phyloP scores from a whole-genome alignment of 2,888 invertebrate species.

The Caenorhabditis sp. region DNA sequence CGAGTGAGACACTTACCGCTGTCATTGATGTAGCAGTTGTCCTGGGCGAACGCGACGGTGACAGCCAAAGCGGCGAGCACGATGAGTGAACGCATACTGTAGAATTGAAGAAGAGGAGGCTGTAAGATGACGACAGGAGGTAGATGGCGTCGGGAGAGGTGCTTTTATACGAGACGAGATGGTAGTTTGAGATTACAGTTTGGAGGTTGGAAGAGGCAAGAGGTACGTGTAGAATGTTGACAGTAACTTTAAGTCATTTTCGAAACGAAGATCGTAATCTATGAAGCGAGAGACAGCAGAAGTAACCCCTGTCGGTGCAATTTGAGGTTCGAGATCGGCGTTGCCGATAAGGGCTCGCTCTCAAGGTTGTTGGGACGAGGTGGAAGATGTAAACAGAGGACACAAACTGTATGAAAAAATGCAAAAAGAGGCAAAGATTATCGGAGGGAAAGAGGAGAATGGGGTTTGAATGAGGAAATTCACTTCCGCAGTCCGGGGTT shows the following conservation, averaged over 20 bases:
- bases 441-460: neutral
- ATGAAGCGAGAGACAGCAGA: neutral
- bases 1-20: conserved; percentile 72
- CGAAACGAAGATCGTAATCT: conserved; percentile 21
- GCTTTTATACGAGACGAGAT: conserved; percentile 22
- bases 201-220: neutral
- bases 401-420: conserved; percentile 15
- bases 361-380: conserved; percentile 30
- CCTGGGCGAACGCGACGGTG: conserved; percentile 68
- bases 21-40: conserved; percentile 81
- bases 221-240: conserved; percentile 25
- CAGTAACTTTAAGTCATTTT: conserved; percentile 29
- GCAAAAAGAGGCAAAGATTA: neutral
- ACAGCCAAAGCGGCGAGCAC: conserved; percentile 59
- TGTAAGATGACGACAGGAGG: conserved; percentile 8
- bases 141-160: neutral
- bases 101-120: neutral
- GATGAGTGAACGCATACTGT: conserved; percentile 58
- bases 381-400: conserved; percentile 26
- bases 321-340: conserved; percentile 46
- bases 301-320: conserved; percentile 32
- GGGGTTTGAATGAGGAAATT: conserved; percentile 2
- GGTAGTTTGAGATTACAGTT: conserved; percentile 1
- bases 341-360: conserved; percentile 14
- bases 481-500: neutral